Base-by-base conservation (phyloP, 2,888 invertebrate genomes). In the Silvanus unidentatus region DNA sequence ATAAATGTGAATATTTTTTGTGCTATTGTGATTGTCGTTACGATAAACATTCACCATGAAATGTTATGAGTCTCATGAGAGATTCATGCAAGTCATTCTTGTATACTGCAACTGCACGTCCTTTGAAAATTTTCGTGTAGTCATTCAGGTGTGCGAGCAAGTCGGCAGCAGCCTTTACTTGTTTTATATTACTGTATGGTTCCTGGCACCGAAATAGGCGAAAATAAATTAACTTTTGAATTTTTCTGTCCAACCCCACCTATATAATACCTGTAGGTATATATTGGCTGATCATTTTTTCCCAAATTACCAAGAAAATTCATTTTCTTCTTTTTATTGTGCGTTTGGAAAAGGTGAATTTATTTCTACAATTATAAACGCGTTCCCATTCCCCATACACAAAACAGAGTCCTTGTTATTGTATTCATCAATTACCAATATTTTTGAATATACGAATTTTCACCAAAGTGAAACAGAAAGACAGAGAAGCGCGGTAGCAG, bases 11-110 rank as follows among this genome's bases (percentile, higher is more conserved):
- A 12, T 32, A 32, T 32, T n/a, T 15, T 37, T 46, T 52, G 48
- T 41, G 39, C 39, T 15, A 47, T 45, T 43, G 45, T 37, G 47
- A 49, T 49, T 45, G 49, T 42, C n/a, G n/a, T n/a, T n/a, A 28
- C 50, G 50, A 52, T 54, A 48, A 51, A 52, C 45, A 48, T 42
- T 43, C 46, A 50, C 46, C 52, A 49, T 51, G 47, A 49, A 52
- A 54, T 49, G 52, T 53, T 57, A 56, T 48, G 49, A 51, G 54
- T 53, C 60, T 55, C 61, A 29, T 39, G 59, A 53, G 59, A 57
- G 37, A 37, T 37, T 37, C 52, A 14, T 55, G 58, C 58, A 59
- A 59, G 58, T 58, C 58, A 59, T 44, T 38, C 44, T 50, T 49
- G 8, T 22, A 22, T 11, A 47, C 40, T 55, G 59, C 59, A 57